Evolutionary conservation across 2,888 invertebrate genomes (phyloP).

Genomic region (Parnassius orleans): DNA sequence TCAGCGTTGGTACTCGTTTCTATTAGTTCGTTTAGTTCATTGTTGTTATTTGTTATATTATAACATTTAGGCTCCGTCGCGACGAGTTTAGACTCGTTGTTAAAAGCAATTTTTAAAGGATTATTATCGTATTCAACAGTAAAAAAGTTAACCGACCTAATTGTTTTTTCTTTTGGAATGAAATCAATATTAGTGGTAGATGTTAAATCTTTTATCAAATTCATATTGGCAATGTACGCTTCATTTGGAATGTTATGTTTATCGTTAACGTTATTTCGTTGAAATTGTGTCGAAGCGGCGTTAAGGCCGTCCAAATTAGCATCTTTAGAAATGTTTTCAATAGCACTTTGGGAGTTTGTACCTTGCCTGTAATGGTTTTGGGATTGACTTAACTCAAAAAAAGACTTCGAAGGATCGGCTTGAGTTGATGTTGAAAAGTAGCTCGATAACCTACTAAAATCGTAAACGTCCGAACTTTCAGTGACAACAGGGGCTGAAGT

Average conservation of each 20-base stretch:
- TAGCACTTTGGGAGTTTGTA: constrained; percentile 9
- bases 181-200: constrained; percentile 48
- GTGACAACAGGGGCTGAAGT: constrained; percentile 32
- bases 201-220: constrained; percentile 62
- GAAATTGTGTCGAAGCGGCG: constrained; percentile 8
- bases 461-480: constrained; percentile 37
- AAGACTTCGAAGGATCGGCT: constrained; percentile 67
- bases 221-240: constrained; percentile 40
- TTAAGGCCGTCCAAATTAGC: constrained; percentile 27
- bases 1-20: constrained; percentile 32
- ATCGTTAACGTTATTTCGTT: constrained; percentile 25
- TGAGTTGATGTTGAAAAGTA: constrained; percentile 62
- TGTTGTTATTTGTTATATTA: constrained; percentile 26
- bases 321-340: neutral
- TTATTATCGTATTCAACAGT: constrained; percentile 55
- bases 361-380: constrained; percentile 68
- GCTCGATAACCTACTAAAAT: constrained; percentile 64
- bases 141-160: constrained; percentile 61
- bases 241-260: constrained; percentile 42
- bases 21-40: constrained; percentile 31
- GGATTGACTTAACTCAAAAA: constrained; percentile 75
- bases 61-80: constrained; percentile 6
- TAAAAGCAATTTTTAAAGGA: constrained; percentile 21
- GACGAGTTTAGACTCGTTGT: neutral
- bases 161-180: constrained; percentile 44